A percentile compares a stretch with the other conserved stretches of the same genome.
phyloP scores from a whole-genome alignment of 2,888 invertebrate genomes.

The Orthonevra nobilis region DNA sequence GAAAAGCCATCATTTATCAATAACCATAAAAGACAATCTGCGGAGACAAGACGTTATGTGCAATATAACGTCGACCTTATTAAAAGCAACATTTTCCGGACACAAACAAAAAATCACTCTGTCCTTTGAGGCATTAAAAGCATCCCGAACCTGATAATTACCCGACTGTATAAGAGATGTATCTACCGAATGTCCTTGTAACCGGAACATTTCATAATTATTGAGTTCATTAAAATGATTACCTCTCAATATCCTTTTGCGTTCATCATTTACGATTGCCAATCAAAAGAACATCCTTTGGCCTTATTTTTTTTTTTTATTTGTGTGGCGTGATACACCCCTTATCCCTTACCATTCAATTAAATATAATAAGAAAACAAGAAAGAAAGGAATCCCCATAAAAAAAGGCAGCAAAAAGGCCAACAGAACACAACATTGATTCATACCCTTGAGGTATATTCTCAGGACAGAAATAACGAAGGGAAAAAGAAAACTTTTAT shows the following conservation, averaged over 20 bases:
- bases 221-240: slow-evolving; percentile 39
- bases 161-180: no score
- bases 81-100: no score
- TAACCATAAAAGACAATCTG: no score
- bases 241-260: slow-evolving; percentile 31
- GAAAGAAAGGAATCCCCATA: not conserved
- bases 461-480: not conserved
- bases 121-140: no score
- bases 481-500: not conserved
- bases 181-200: not conserved
- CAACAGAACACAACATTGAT: slow-evolving; percentile 10
- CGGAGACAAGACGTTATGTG: no score
- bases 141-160: no score
- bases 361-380: not conserved
- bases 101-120: no score
- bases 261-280: slow-evolving; percentile 16
- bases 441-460: slow-evolving; percentile 12
- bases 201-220: slow-evolving; percentile 20
- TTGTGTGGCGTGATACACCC: not conserved
- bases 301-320: slow-evolving; percentile 9
- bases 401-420: not conserved
- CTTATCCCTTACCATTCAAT: not conserved
- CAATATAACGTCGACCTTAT: no score
- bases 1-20: no score
- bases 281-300: slow-evolving; percentile 37